These are phyloP conservation scores for Aulostomus chinensis DNA, from an alignment of 2,797 vertebrate genomes.

Conservation along the genomic window DNA sequence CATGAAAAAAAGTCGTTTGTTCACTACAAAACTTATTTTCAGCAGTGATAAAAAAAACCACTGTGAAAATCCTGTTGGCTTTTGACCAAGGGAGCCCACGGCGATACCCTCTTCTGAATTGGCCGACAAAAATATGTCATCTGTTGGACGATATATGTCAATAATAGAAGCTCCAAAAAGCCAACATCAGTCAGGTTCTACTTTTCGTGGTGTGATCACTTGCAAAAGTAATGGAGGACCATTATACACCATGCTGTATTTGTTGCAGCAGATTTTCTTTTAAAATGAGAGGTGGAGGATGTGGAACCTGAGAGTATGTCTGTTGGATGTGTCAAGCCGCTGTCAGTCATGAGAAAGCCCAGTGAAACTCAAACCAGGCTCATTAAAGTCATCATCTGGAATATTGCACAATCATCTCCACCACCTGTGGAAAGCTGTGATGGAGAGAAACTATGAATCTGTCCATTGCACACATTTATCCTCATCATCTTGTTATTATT, in stretches of 20 bases:
- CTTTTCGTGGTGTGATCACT: slow-evolving; percentile 23
- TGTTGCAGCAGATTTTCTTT: slow-evolving; percentile 18
- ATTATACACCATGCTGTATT: slow-evolving; percentile 12
- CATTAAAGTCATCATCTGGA: slow-evolving; percentile 61
- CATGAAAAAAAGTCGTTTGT: too few species aligned
- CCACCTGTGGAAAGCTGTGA: slow-evolving; percentile 56
- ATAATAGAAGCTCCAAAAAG: too few species aligned
- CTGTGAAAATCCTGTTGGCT: too few species aligned
- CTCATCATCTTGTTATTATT: slow-evolving; percentile 9
- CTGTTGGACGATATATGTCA: too few species aligned
- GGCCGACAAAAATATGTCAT: too few species aligned
- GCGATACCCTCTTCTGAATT: too few species aligned
- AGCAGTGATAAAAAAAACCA: too few species aligned
- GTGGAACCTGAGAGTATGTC: slow-evolving; percentile 8
- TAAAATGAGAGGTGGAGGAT: slow-evolving; percentile 6
- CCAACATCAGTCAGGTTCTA: too few species aligned
- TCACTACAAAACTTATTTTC: too few species aligned
- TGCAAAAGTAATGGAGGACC: slow-evolving; percentile 28
- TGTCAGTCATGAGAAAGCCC: slow-evolving; percentile 44
- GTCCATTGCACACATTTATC: slow-evolving; percentile 26
- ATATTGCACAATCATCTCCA: slow-evolving; percentile 59
- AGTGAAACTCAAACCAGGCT: slow-evolving; percentile 52
- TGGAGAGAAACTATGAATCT: slow-evolving; percentile 10
- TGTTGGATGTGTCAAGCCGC: slow-evolving; percentile 39
- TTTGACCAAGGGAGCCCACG: too few species aligned